phyloP scores from a whole-genome alignment of 2,113 vertebrate genomes.

The Mugil cephalus region DNA sequence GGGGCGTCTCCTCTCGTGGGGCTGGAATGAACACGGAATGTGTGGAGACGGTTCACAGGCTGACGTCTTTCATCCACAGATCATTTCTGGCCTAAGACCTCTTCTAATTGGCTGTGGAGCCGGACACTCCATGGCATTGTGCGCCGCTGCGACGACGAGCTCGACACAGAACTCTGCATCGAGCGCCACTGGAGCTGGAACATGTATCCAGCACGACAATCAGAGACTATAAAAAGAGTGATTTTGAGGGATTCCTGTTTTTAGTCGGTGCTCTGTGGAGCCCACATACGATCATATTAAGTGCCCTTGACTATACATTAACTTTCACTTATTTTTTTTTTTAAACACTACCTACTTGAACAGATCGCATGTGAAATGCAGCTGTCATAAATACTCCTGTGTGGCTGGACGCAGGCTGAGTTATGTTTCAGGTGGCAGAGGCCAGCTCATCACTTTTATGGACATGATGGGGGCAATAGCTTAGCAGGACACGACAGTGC shows the following conservation, averaged over 20 bases:
- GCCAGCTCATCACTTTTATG: constrained; percentile 57
- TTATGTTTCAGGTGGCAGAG: constrained; percentile 45
- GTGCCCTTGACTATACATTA: constrained; percentile 16
- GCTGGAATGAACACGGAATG: constrained; percentile 98
- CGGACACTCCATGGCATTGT: constrained; percentile 92
- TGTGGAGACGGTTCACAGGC: constrained; percentile 89
- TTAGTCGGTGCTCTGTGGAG: constrained; percentile 8
- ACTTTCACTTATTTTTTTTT: constrained; percentile 36
- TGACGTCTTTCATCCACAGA: constrained; percentile 81
- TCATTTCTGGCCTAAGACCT: constrained; percentile 76
- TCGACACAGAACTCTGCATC: constrained; percentile 24
- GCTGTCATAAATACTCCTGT: constrained; percentile 42
- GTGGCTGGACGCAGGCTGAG: constrained; percentile 33
- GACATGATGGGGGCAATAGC: constrained; percentile 22
- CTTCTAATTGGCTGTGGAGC: constrained; percentile 91
- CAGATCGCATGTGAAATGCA: constrained; percentile 12
- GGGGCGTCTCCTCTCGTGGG: constrained; percentile 89
- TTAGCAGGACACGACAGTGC: constrained; percentile 31
- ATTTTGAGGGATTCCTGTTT: constrained; percentile 18
- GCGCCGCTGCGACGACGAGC: constrained; percentile 55
- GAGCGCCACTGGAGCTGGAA: constrained; percentile 3
- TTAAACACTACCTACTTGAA: constrained; percentile 1
- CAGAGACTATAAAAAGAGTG: constrained; percentile 14
- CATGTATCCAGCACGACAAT: constrained; percentile 21
- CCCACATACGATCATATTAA: constrained; percentile 2